Evolutionary conservation across 2,888 invertebrate genomes (phyloP), one percentile per base, ranked within the genome.

Genomic region (Hecatera dysodea): DNA sequence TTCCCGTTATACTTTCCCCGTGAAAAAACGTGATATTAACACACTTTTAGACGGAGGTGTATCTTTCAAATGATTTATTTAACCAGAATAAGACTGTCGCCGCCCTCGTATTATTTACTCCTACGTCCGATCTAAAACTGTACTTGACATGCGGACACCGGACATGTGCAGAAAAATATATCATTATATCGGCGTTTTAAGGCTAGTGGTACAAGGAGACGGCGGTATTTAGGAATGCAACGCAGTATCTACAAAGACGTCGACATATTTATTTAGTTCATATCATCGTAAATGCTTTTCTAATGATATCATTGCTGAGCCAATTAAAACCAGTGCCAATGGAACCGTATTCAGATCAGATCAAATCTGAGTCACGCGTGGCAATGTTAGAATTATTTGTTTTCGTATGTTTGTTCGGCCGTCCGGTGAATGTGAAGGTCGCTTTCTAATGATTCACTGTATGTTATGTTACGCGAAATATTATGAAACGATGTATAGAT

Each of bases 381-480:
- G 78, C 84, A 75, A 84, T 83, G 87, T 86, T 86, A 78, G 74
- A 86, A 88, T 90, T 89, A 85, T 89, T 89, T 90, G 87, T 88
- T 89, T 89, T 78, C 53, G 66, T 69, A 39, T 86, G 87, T 89
- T 74, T 67, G 71, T 80, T 77, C 67, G 83, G 72, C 66, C 72
- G 81, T 82, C 76, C 76, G 79, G 83, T 72, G 84, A 86, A 86
- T 87, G 88, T 88, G 90, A 93, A 93, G 93, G 93, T 90, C 92
- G 84, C 93, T 93, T 93, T 93, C 81, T 48, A 72, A 72, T 91
- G 93, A 92, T 71, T 93, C 92, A 92, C 74, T 64, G 69, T 63
- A 67, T 63, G 75, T 75, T 78, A 71, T 75, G 75, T 52, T 72
- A 57, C 61, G 64, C 60, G 75, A 81, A 85, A 86, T 77, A 56